Percentiles rank a stretch among this genome's conserved stretches.
Conservation (phyloP, 2,888 invertebrate species). For the Xiphydria camelus region DNA sequence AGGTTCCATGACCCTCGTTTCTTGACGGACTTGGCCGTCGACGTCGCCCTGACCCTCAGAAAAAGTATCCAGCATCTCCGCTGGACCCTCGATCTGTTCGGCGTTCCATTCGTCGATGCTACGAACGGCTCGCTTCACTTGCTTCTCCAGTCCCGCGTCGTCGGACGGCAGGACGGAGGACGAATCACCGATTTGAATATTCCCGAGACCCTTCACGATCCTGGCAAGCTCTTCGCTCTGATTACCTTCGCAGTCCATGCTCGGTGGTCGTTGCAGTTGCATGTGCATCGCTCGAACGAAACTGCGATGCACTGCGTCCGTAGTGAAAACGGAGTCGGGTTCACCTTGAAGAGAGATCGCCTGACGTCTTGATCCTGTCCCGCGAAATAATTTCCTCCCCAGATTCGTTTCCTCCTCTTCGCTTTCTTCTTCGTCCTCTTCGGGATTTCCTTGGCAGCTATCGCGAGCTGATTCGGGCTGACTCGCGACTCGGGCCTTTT, state of each 20-base stretch:
- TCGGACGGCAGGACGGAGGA: conserved; percentile 10
- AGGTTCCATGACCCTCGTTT: neutral
- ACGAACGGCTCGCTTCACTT: conserved; percentile 31
- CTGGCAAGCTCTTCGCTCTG: conserved; percentile 25
- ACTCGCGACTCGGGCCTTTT: too few relatives aligned
- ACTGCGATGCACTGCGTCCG: conserved; percentile 3
- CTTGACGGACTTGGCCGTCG: too few relatives aligned
- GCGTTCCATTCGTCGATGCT: conserved; percentile 21
- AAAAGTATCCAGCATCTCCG: conserved; percentile 15
- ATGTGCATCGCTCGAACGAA: neutral
- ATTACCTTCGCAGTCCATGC: conserved; percentile 12
- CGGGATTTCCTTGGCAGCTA: too few relatives aligned
- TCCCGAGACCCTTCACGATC: conserved; percentile 30
- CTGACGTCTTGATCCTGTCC: too few relatives aligned
- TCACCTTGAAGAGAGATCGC: too few relatives aligned
- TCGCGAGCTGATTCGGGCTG: too few relatives aligned
- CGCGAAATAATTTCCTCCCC: too few relatives aligned
- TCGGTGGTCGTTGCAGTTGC: conserved; percentile 1
- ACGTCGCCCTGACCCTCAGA: conserved; percentile 39
- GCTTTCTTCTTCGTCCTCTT: too few relatives aligned
- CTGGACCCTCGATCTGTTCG: conserved; percentile 6
- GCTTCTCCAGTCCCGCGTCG: conserved; percentile 22
- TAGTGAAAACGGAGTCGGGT: neutral
- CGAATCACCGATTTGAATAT: conserved; percentile 40
- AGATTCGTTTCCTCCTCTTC: too few relatives aligned